A percentile compares a stretch with the other conserved stretches of the same genome.
These are phyloP conservation scores for Notarius quadriscutis DNA, from an alignment of 2,113 vertebrate genomes.

Conservation along the genomic window DNA sequence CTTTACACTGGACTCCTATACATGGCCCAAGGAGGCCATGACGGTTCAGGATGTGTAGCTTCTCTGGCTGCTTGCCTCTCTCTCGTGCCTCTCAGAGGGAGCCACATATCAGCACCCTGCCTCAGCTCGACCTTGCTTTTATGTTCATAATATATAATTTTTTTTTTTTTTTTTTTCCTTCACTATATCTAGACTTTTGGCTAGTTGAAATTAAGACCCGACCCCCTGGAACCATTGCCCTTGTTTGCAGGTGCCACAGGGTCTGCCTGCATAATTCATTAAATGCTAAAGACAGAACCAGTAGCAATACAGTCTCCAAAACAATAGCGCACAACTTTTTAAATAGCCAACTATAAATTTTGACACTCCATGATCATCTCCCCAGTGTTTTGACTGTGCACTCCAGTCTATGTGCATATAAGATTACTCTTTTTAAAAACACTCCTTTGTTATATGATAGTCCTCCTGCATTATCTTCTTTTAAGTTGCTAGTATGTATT, in stretches of 20 bases:
- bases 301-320: background rate
- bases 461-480: background rate
- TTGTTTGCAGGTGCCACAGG: background rate
- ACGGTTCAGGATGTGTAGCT: constrained; percentile 83
- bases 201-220: constrained; percentile 1
- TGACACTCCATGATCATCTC: background rate
- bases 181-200: background rate
- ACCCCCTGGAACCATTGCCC: background rate
- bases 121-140: constrained; percentile 8
- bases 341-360: background rate
- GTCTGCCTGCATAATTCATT: background rate
- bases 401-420: constrained; percentile 6
- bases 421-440: constrained; percentile 8
- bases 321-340: background rate
- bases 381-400: background rate
- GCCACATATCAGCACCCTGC: constrained; percentile 23
- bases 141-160: constrained; percentile 14
- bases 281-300: background rate
- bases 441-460: background rate
- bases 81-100: background rate
- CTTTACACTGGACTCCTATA: constrained; percentile 85
- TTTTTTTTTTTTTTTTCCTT: background rate
- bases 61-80: background rate
- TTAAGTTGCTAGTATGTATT: background rate
- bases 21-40: constrained; percentile 87